A percentile compares a stretch with the other conserved stretches of the same genome.
Conservation (phyloP, 2,797 vertebrate genomes). For the Leucoraja ocellata region DNA sequence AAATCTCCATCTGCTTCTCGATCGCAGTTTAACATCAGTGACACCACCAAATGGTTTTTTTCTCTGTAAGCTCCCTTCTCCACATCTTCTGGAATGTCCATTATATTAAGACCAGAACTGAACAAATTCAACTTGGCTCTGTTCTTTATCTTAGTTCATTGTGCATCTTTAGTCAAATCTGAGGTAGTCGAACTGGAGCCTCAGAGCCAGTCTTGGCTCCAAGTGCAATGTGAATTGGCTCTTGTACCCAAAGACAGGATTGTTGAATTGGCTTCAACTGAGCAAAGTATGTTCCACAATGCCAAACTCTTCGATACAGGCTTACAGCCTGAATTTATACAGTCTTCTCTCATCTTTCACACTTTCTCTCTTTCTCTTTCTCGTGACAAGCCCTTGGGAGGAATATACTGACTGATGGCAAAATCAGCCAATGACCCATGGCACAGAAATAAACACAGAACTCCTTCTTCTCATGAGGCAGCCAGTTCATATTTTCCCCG, state of each 20-base stretch:
- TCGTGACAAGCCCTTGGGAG: slow-evolving; percentile 1
- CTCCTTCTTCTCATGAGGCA: neutral
- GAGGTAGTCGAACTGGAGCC: slow-evolving; percentile 36
- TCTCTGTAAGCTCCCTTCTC: slow-evolving; percentile 28
- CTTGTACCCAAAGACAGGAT: neutral
- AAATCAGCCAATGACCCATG: neutral
- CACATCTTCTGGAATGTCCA: slow-evolving; percentile 33
- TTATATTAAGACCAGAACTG: slow-evolving; percentile 35
- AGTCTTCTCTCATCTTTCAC: neutral
- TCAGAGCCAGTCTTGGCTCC: slow-evolving; percentile 29
- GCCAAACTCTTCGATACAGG: slow-evolving; percentile 22
- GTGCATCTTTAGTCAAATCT: slow-evolving; percentile 29
- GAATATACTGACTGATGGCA: neutral
- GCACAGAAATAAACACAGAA: neutral
- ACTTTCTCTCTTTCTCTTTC: slow-evolving; percentile 26
- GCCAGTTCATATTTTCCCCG: neutral
- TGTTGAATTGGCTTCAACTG: slow-evolving; percentile 22
- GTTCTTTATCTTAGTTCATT: slow-evolving; percentile 33
- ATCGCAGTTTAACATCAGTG: slow-evolving; percentile 36
- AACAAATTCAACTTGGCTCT: slow-evolving; percentile 38
- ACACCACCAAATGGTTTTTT: slow-evolving; percentile 17
- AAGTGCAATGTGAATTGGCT: slow-evolving; percentile 37
- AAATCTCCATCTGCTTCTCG: neutral
- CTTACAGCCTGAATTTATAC: neutral
- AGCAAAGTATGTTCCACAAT: slow-evolving; percentile 10